phyloP scores from a whole-genome alignment of 2,113 vertebrate species.

The Vulpes lagopus region DNA sequence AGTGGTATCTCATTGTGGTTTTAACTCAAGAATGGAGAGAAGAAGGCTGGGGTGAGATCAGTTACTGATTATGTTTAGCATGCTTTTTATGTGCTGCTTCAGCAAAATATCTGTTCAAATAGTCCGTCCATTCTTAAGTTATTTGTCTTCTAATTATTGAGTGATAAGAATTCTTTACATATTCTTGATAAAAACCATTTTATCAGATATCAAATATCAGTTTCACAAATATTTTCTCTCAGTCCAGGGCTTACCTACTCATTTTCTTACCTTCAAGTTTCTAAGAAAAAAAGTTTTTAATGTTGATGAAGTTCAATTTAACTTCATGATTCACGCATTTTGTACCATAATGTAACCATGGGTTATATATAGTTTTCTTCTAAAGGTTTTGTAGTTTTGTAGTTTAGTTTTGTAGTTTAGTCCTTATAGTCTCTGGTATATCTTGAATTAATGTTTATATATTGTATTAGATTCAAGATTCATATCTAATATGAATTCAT shows the following conservation, averaged over 20 bases:
- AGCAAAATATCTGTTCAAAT: neutral
- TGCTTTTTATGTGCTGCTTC: neutral
- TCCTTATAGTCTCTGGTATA: slow-evolving; percentile 1
- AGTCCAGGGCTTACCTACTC: neutral
- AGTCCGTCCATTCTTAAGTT: neutral
- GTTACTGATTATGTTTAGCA: neutral
- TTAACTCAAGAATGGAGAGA: neutral
- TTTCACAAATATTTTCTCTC: slow-evolving; percentile 34
- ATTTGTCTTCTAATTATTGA: neutral
- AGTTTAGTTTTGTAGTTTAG: neutral
- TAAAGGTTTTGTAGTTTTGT: slow-evolving; percentile 9
- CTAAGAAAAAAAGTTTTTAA: slow-evolving; percentile 5
- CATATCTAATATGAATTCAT: neutral
- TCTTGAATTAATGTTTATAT: slow-evolving; percentile 57
- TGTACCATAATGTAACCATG: neutral
- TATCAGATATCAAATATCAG: neutral
- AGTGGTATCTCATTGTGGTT: neutral
- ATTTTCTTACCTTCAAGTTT: slow-evolving; percentile 19
- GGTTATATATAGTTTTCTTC: slow-evolving; percentile 34
- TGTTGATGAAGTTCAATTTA: slow-evolving; percentile 44
- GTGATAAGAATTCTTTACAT: neutral
- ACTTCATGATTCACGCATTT: slow-evolving; percentile 45
- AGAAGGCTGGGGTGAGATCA: neutral
- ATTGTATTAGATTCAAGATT: slow-evolving; percentile 17
- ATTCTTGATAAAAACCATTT: neutral